These are phyloP conservation scores for Carlito syrichta DNA, from an alignment of 2,113 vertebrate genomes.

Conservation along the genomic window DNA sequence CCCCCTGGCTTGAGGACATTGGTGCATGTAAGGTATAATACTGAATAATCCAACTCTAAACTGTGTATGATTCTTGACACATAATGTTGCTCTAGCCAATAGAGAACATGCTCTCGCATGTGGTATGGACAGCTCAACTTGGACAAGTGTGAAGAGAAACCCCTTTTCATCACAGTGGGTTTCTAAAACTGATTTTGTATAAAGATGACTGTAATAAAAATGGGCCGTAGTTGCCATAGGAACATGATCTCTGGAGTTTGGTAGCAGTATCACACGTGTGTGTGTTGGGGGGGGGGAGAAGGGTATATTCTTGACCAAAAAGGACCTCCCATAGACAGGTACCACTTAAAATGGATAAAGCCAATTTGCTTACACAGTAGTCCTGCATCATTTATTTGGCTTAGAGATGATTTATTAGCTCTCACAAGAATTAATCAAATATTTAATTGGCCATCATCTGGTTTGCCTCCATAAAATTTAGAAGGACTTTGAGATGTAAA, in stretches of 20 bases:
- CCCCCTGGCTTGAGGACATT: neutral
- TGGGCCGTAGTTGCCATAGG: slow-evolving; percentile 55
- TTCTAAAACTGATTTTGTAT: slow-evolving; percentile 56
- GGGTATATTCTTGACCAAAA: neutral
- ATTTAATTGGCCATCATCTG: slow-evolving; percentile 26
- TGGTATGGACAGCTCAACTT: slow-evolving; percentile 1
- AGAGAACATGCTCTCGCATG: neutral
- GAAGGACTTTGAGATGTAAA: slow-evolving; percentile 12
- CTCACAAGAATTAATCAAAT: slow-evolving; percentile 44
- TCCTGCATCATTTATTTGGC: neutral
- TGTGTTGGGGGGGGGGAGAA: neutral
- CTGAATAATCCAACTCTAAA: neutral
- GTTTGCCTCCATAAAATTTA: slow-evolving; percentile 14
- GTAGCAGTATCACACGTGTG: neutral
- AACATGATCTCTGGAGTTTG: slow-evolving; percentile 25
- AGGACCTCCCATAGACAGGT: neutral
- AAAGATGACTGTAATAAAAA: slow-evolving; percentile 52
- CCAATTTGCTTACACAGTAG: neutral
- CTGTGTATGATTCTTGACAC: neutral
- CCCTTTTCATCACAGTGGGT: slow-evolving; percentile 21
- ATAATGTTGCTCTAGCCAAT: neutral
- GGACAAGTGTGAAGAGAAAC: neutral
- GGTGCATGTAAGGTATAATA: neutral
- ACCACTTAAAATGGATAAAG: neutral
- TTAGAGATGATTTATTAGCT: slow-evolving; percentile 43